Evolutionary conservation across 2,888 invertebrate species (phyloP).

Genomic region (Folsomia candida): DNA sequence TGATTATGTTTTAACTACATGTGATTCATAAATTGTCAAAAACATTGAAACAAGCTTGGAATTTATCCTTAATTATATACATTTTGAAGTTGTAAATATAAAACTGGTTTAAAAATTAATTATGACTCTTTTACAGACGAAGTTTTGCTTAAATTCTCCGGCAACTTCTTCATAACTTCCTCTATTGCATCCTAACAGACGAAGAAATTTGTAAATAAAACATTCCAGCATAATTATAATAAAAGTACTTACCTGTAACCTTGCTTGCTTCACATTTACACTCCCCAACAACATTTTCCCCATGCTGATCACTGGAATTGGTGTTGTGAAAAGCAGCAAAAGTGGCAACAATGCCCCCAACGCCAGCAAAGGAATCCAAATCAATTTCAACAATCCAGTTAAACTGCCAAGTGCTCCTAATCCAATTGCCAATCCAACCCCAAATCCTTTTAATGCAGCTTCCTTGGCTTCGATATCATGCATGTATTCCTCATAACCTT

Average conservation of each 20-base stretch:
- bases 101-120: too few species aligned
- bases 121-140: too few species aligned
- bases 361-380: not conserved
- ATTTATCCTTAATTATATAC: too few species aligned
- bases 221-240: too few species aligned
- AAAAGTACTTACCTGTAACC: not conserved
- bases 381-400: not conserved
- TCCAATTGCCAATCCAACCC: slow-evolving; percentile 5
- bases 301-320: slow-evolving; percentile 1
- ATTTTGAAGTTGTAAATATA: too few species aligned
- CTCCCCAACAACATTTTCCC: slow-evolving; percentile 9
- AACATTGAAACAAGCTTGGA: too few species aligned
- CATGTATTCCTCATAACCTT: not conserved
- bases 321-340: not conserved
- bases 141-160: not conserved
- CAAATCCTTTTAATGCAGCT: slow-evolving; percentile 3
- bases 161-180: not conserved
- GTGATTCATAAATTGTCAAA: not conserved
- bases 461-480: not conserved
- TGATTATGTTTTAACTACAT: too few species aligned
- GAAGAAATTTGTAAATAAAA: not conserved
- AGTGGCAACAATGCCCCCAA: not conserved
- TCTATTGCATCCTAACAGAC: not conserved
- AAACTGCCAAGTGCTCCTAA: slow-evolving; percentile 1
- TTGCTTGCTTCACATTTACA: not conserved